These are phyloP conservation scores for Halictus rubicundus DNA, from an alignment of 1,140 invertebrate species.

Conservation along the genomic window DNA sequence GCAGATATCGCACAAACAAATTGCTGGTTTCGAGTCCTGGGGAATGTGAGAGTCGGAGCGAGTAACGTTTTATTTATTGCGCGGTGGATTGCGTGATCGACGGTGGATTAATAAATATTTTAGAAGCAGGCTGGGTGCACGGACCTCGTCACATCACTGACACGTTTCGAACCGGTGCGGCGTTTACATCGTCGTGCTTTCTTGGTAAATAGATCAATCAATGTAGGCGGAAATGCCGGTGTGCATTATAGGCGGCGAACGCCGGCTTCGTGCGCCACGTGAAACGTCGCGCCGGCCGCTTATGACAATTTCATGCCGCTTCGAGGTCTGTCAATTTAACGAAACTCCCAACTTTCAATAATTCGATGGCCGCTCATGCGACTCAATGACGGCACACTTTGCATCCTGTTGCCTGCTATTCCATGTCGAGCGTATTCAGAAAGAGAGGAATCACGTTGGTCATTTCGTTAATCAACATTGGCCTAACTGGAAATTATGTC, in stretches of 20 bases:
- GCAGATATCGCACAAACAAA: not conserved
- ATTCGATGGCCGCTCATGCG: not conserved
- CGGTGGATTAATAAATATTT: constrained; percentile 55
- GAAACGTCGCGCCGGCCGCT: not conserved
- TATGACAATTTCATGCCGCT: not conserved
- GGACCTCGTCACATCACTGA: constrained; percentile 31
- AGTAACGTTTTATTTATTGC: constrained; percentile 19
- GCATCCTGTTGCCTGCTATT: not conserved
- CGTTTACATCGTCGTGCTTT: constrained; percentile 40
- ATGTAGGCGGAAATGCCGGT: constrained; percentile 5
- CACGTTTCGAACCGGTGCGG: constrained; percentile 2
- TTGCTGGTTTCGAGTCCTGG: not conserved
- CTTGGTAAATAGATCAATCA: constrained; percentile 39
- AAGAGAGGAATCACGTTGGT: not conserved
- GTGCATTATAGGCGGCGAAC: not conserved
- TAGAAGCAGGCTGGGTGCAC: constrained; percentile 24
- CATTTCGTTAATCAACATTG: not conserved
- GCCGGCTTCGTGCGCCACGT: not conserved
- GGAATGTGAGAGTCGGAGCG: not conserved
- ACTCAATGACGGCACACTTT: not conserved
- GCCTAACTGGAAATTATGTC: no score
- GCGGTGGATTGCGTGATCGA: constrained; percentile 38
- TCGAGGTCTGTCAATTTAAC: constrained; percentile 12
- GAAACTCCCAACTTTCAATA: not conserved
- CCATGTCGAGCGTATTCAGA: no score